Conservation (phyloP, 2,797 vertebrate species). For the Pseudochirops corinnae region DNA sequence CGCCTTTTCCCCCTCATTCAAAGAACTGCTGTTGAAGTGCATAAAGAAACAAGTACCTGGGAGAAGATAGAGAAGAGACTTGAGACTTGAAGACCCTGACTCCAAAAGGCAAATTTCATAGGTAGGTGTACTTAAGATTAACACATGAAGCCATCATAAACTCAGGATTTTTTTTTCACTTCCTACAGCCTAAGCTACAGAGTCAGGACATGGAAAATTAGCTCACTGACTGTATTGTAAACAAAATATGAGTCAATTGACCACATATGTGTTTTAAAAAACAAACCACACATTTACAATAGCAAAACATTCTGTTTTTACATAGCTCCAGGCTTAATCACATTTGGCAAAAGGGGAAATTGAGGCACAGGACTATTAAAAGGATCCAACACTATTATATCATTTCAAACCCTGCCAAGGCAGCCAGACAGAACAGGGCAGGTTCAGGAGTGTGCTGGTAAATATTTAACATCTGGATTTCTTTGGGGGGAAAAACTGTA, state of each 20-base stretch:
- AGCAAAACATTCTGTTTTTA: neutral
- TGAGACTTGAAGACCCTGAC: neutral
- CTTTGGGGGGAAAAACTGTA: neutral
- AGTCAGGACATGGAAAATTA: neutral
- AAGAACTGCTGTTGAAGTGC: conserved; percentile 88
- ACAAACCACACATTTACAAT: neutral
- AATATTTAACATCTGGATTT: neutral
- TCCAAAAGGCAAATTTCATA: neutral
- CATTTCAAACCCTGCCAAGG: neutral
- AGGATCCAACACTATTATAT: neutral
- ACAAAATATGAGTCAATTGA: neutral
- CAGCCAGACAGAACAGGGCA: neutral
- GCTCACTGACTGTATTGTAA: neutral
- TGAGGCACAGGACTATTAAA: neutral
- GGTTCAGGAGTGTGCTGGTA: neutral
- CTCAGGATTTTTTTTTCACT: neutral
- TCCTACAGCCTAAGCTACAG: neutral
- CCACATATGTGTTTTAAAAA: neutral
- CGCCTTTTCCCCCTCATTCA: conserved; percentile 80
- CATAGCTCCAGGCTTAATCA: neutral
- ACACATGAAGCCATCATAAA: neutral
- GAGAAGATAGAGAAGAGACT: conserved; percentile 21
- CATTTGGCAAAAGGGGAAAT: conserved; percentile 1
- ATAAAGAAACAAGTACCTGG: conserved; percentile 94
- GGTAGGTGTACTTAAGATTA: neutral